Conservation (phyloP, 1,140 invertebrate genomes). For the Drosophila ohnishii region DNA sequence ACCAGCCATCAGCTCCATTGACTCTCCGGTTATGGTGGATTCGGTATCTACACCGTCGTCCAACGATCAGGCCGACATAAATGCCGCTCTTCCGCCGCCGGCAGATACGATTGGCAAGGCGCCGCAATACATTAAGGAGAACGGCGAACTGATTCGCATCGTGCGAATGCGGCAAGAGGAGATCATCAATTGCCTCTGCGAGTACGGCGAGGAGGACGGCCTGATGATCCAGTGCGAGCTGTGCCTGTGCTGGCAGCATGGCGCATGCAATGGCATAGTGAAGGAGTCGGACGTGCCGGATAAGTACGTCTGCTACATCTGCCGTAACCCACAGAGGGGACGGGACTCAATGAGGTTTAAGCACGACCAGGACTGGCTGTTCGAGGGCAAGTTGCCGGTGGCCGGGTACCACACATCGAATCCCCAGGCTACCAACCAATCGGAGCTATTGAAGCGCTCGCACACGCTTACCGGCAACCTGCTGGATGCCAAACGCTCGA, state of each 20-base stretch:
- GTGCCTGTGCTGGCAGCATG: conserved; percentile 97
- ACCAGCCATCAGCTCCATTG: conserved; percentile 50
- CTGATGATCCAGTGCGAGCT: conserved; percentile 98
- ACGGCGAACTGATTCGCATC: conserved; percentile 87
- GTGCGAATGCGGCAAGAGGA: conserved; percentile 89
- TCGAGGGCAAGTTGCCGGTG: conserved; percentile 90
- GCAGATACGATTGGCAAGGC: conserved; percentile 17
- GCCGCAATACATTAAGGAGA: conserved; percentile 84
- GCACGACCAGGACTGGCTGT: conserved; percentile 94
- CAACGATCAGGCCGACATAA: conserved; percentile 61
- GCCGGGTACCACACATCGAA: conserved; percentile 83
- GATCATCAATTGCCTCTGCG: conserved; percentile 94
- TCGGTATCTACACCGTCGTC: conserved; percentile 59
- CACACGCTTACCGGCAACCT: conserved; percentile 90
- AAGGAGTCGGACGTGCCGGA: conserved; percentile 92
- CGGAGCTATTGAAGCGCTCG: conserved; percentile 86
- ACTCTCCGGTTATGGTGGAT: conserved; percentile 60
- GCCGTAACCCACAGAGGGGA: conserved; percentile 89
- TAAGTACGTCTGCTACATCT: conserved; percentile 95
- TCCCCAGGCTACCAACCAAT: conserved; percentile 74
- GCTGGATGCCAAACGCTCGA: conserved; percentile 87
- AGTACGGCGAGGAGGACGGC: conserved; percentile 93
- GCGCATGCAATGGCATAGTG: conserved; percentile 92
- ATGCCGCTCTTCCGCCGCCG: conserved; percentile 60
- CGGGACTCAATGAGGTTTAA: conserved; percentile 89